Conservation (phyloP, 2,113 vertebrate genomes). For the Thalassarche chlororhynchos region DNA sequence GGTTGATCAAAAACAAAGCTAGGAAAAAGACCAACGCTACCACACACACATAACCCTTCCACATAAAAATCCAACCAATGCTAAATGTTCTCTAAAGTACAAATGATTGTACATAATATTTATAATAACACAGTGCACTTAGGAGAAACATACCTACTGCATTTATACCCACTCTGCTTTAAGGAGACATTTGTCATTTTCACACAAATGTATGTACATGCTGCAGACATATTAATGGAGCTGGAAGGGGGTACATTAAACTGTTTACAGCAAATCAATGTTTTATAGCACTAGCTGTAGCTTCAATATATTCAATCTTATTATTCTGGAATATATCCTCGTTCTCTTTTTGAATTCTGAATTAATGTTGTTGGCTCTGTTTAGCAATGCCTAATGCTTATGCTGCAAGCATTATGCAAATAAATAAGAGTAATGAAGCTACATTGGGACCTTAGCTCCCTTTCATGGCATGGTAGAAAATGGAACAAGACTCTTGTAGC, state of each 20-base stretch:
- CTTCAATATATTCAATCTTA: not conserved
- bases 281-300: slow-evolving; percentile 1
- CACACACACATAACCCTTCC: not conserved
- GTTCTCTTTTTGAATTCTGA: not conserved
- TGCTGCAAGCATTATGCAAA: slow-evolving; percentile 10
- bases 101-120: not conserved
- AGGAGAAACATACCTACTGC: not conserved
- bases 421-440: not conserved
- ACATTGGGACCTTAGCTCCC: not conserved
- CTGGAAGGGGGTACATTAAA: slow-evolving; percentile 23
- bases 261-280: slow-evolving; percentile 18
- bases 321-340: not conserved
- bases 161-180: not conserved
- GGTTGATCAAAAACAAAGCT: not conserved
- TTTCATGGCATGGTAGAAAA: not conserved
- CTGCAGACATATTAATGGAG: not conserved
- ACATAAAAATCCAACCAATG: not conserved
- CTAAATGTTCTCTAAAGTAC: not conserved
- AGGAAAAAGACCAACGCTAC: not conserved
- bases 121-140: not conserved
- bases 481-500: not conserved
- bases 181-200: not conserved
- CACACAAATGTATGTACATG: not conserved
- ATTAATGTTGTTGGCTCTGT: not conserved
- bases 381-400: slow-evolving; percentile 18